Percentiles rank a stretch among this genome's conserved stretches.
Evolutionary conservation across 2,888 invertebrate species (phyloP).

Genomic region (Drosophila helvetica): DNA sequence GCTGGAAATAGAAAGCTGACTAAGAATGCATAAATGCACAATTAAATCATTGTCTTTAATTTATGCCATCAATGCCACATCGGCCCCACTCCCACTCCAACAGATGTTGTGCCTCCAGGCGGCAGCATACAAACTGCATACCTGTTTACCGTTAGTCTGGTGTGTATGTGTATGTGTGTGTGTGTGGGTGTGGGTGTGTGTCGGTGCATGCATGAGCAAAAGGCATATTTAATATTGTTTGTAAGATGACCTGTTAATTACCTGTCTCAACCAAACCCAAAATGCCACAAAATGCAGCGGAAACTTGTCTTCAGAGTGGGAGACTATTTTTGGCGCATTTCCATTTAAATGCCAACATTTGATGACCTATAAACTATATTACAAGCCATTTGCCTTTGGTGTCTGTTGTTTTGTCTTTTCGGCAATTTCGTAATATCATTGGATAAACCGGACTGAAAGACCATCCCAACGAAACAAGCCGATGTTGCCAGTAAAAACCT

Average conservation of each 20-base stretch:
- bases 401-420: slow-evolving; percentile 11
- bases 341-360: slow-evolving; percentile 35
- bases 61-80: slow-evolving; percentile 35
- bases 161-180: neutral
- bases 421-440: slow-evolving; percentile 50
- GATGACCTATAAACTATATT: slow-evolving; percentile 58
- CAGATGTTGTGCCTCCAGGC: slow-evolving; percentile 13
- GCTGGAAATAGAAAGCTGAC: slow-evolving; percentile 61
- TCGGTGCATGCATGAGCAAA: slow-evolving; percentile 21
- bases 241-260: slow-evolving; percentile 55
- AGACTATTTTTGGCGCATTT: slow-evolving; percentile 44
- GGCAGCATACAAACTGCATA: slow-evolving; percentile 41
- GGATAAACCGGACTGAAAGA: slow-evolving; percentile 43
- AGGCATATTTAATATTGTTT: slow-evolving; percentile 42
- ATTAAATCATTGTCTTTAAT: slow-evolving; percentile 37
- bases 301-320: neutral
- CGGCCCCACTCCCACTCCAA: slow-evolving; percentile 28
- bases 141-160: slow-evolving; percentile 10
- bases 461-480: slow-evolving; percentile 4
- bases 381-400: slow-evolving; percentile 33
- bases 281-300: slow-evolving; percentile 14
- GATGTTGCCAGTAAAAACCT: slow-evolving; percentile 68
- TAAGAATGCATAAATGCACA: slow-evolving; percentile 42
- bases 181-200: neutral
- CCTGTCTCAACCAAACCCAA: slow-evolving; percentile 49